Conservation (phyloP, 2,797 vertebrate genomes). For the Lindbergichthys nudifrons region DNA sequence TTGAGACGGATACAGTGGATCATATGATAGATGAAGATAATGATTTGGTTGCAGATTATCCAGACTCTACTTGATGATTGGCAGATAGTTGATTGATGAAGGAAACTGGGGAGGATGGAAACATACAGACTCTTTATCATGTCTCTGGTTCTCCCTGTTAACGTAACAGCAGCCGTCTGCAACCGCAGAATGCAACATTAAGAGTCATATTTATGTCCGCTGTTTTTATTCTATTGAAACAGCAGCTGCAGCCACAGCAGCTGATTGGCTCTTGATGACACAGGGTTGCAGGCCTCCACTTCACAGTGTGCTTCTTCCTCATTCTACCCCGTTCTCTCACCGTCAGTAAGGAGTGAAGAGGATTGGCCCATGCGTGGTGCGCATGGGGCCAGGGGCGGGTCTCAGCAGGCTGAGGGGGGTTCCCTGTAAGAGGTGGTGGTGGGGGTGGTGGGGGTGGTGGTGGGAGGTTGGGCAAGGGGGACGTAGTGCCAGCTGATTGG, state of each 20-base stretch:
- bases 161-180: conserved; percentile 53
- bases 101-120: conserved; percentile 49
- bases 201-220: conserved; percentile 36
- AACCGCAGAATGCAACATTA: conserved; percentile 43
- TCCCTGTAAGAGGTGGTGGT: conserved; percentile 87
- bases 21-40: conserved; percentile 35
- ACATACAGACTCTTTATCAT: conserved; percentile 39
- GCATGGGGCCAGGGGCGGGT: conserved; percentile 89
- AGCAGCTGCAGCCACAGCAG: conserved; percentile 39
- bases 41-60: conserved; percentile 41
- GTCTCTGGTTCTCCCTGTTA: conserved; percentile 54
- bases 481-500: conserved; percentile 86
- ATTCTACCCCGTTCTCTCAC: conserved; percentile 51
- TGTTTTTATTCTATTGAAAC: conserved; percentile 39
- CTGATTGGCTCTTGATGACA: conserved; percentile 53
- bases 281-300: conserved; percentile 54
- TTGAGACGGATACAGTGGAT: conserved; percentile 52
- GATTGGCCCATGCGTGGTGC: conserved; percentile 89
- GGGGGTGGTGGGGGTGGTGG: conserved; percentile 47
- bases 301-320: conserved; percentile 83
- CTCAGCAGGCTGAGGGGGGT: conserved; percentile 88
- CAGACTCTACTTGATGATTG: conserved; percentile 33
- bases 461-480: conserved; percentile 65
- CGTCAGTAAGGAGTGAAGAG: conserved; percentile 91
- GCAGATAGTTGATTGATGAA: conserved; percentile 48